phyloP scores from a whole-genome alignment of 2,113 vertebrate genomes.

The Paedocypris sp. region DNA sequence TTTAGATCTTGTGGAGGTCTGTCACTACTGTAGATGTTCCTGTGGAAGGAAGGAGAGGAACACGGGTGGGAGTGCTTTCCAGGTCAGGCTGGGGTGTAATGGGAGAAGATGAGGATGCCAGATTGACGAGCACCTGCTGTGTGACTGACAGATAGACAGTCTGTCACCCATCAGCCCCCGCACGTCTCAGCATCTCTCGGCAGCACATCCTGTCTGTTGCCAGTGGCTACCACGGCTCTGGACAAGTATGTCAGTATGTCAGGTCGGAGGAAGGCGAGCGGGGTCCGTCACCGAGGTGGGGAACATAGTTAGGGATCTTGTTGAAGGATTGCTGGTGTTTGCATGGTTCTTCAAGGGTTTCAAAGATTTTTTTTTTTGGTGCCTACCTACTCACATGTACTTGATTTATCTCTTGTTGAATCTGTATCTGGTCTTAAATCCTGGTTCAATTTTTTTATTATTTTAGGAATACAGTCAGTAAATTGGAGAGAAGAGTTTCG shows the following conservation, averaged over 20 bases:
- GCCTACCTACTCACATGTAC: too few relatives aligned
- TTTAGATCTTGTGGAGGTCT: not conserved
- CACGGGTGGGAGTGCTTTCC: not conserved
- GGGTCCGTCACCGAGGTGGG: not conserved
- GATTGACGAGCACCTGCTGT: conserved; percentile 9
- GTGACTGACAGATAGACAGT: conserved; percentile 25
- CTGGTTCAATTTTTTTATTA: too few relatives aligned
- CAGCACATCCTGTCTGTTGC: not conserved
- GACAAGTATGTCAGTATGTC: not conserved
- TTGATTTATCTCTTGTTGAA: too few relatives aligned
- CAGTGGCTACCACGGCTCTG: not conserved
- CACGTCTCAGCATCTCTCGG: not conserved
- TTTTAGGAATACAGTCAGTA: too few relatives aligned
- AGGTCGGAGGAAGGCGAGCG: too few relatives aligned
- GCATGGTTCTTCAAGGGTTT: not conserved
- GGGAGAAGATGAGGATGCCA: conserved; percentile 4
- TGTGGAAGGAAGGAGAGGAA: not conserved
- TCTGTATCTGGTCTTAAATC: too few relatives aligned
- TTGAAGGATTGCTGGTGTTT: not conserved
- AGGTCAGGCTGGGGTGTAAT: not conserved
- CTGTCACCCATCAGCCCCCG: conserved; percentile 17
- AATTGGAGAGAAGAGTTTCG: too few relatives aligned
- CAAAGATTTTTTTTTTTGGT: too few relatives aligned
- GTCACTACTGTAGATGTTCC: not conserved
- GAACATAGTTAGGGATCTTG: not conserved